Percentiles rank a stretch among this genome's conserved stretches.
Conservation (phyloP, 2,888 invertebrate genomes). For the Tricholauxania praeusta region DNA sequence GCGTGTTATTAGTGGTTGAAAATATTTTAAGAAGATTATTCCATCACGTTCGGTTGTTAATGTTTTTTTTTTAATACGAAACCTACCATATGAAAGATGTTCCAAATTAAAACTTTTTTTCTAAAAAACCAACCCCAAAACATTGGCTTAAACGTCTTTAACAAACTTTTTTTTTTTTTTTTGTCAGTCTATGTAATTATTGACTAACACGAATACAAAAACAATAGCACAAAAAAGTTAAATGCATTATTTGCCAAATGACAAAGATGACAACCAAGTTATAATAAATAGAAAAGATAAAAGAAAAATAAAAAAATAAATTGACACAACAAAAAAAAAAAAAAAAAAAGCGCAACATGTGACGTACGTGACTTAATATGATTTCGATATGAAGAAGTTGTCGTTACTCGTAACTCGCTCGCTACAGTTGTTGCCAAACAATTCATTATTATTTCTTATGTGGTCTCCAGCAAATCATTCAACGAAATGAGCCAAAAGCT, state of each 20-base stretch:
- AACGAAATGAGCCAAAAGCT: conserved; percentile 11
- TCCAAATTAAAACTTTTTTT: too few species aligned
- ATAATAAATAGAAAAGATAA: not conserved
- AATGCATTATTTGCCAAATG: not conserved
- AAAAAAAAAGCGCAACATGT: conserved; percentile 28
- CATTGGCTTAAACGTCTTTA: too few species aligned
- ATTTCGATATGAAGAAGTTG: conserved; percentile 11
- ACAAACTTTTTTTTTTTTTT: too few species aligned
- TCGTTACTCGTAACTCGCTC: not conserved
- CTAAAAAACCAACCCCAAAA: too few species aligned
- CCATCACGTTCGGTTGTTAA: too few species aligned
- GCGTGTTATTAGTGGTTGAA: too few species aligned
- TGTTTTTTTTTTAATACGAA: too few species aligned
- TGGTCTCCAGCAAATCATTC: conserved; percentile 25
- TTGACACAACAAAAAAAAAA: not conserved
- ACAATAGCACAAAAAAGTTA: not conserved
- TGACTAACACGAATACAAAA: not conserved
- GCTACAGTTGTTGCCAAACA: conserved; percentile 13
- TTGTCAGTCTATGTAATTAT: too few species aligned
- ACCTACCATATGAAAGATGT: too few species aligned
- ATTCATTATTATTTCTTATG: conserved; percentile 33
- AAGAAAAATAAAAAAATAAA: not conserved
- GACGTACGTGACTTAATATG: conserved; percentile 35
- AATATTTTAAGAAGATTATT: too few species aligned
- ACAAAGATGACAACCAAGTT: not conserved